Base-by-base conservation (phyloP, 2,888 invertebrate genomes). In the Erebia epiphron region DNA sequence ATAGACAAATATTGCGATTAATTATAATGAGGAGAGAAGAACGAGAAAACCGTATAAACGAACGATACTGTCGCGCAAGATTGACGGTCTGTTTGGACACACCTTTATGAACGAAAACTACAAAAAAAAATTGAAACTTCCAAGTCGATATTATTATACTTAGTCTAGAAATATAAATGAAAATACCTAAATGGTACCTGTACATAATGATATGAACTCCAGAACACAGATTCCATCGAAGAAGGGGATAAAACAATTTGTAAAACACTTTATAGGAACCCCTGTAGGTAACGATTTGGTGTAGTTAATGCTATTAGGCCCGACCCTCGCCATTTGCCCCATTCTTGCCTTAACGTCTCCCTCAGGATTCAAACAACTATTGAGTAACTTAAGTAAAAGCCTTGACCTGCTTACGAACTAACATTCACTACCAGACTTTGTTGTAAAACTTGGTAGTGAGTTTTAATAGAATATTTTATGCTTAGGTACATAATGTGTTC, bases 321-420 rank as follows among this genome's bases (percentile, higher is more conserved):
- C 70, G 60, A 71, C 68, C 73, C 71, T 52, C 60, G 66, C 63
- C 52, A 35, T 61, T 69, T 67, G 58, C 18, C 56, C 67, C 58
- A 54, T 56, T 71, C 64, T 67, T 68, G 64, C 71, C 60, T 66
- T 72, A 76, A 76, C 68, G 68, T 62, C 69, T 71, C 75, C 73
- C 68, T 58, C 41, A 69, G 69, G 76, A 68, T 58, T 73, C 70
- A 67, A 70, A 71, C 68, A 75, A 75, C 67, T 73, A 67, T 72
- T 66, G 69, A 71, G 56, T 52, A 72, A 73, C 67, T 74, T 70
- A 69, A 72, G 60, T 70, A 68, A 65, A 49, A 71, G 60, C 67
- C 64, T 69, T 75, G 67, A 69, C 62, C 68, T 18, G 13, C 21
- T 71, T 74, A 41, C 21, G 46, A 50, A 54, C 10, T 14, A 49